These are phyloP conservation scores for Disparrhopalites patrizii DNA, from an alignment of 2,888 invertebrate genomes.

Conservation along the genomic window DNA sequence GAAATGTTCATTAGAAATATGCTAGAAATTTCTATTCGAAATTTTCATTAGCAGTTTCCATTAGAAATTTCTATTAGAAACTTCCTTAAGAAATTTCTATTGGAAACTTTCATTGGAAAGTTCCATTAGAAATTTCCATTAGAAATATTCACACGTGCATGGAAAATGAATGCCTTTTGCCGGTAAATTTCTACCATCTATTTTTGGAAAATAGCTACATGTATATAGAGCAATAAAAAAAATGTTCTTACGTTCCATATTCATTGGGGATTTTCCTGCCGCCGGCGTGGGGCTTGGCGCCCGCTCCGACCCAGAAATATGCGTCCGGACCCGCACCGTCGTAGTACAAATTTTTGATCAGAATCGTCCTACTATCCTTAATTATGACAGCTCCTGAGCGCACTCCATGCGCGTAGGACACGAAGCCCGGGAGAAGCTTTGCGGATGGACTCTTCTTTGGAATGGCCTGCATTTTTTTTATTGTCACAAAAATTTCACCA, in stretches of 20 bases:
- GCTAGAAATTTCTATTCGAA: no score
- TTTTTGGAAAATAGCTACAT: not conserved
- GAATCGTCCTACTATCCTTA: constrained; percentile 83
- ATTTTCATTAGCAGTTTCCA: no score
- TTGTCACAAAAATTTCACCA: no score
- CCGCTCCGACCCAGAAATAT: constrained; percentile 91
- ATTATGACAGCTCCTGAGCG: constrained; percentile 88
- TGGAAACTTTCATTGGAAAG: no score
- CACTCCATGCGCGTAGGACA: constrained; percentile 78
- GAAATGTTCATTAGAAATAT: no score
- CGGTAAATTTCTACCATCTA: no score
- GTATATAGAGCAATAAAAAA: not conserved
- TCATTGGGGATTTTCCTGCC: constrained; percentile 87
- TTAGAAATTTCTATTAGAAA: no score
- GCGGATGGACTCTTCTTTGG: constrained; percentile 67
- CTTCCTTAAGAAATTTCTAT: no score
- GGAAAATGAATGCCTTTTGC: no score
- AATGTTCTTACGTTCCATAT: constrained; percentile 61
- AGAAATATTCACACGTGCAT: no score
- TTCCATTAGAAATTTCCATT: no score
- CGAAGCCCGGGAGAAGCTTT: constrained; percentile 77
- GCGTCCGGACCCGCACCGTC: constrained; percentile 89
- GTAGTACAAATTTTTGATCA: constrained; percentile 86
- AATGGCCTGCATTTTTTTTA: constrained; percentile 5
- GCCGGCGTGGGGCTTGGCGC: constrained; percentile 70